A percentile compares a stretch with the other conserved stretches of the same genome.
Evolutionary conservation across 1,140 invertebrate species (phyloP).

Genomic region (Anoplophora glabripennis): DNA sequence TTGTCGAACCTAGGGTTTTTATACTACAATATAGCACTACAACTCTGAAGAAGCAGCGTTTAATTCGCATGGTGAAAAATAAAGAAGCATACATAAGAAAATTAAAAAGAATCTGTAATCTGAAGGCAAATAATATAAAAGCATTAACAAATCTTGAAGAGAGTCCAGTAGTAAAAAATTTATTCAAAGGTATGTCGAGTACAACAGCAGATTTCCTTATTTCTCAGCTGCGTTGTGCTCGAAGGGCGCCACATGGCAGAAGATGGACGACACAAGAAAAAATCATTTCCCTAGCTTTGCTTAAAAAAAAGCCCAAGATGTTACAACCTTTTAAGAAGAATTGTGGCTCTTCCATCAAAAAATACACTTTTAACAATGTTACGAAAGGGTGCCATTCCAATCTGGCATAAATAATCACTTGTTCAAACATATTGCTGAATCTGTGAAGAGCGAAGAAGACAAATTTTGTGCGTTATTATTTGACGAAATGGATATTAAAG

Average conservation of each 20-base stretch:
- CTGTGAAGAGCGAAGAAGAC: background rate
- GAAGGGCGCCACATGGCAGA: constrained; percentile 1
- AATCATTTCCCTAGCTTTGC: constrained; percentile 6
- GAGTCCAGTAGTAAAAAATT: background rate
- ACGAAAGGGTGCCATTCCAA: constrained; percentile 4
- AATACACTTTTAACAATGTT: background rate
- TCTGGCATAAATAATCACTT: constrained; percentile 9
- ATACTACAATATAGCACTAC: background rate
- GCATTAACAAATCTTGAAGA: background rate
- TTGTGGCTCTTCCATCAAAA: constrained; percentile 10
- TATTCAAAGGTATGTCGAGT: background rate
- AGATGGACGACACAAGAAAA: constrained; percentile 10
- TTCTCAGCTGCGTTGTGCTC: background rate
- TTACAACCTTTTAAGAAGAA: constrained; percentile 6
- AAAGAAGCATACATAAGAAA: constrained; percentile 1
- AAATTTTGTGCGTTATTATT: constrained; percentile 18
- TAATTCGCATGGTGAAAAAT: background rate
- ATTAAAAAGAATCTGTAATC: background rate
- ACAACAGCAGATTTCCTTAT: constrained; percentile 1
- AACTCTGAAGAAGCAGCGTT: background rate
- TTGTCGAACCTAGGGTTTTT: no score
- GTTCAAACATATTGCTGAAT: constrained; percentile 8
- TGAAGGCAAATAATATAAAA: background rate
- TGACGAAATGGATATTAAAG: constrained; percentile 20
- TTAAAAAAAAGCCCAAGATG: constrained; percentile 10